Evolutionary conservation across 2,888 invertebrate genomes (phyloP).

Genomic region (Leucoma salicis): DNA sequence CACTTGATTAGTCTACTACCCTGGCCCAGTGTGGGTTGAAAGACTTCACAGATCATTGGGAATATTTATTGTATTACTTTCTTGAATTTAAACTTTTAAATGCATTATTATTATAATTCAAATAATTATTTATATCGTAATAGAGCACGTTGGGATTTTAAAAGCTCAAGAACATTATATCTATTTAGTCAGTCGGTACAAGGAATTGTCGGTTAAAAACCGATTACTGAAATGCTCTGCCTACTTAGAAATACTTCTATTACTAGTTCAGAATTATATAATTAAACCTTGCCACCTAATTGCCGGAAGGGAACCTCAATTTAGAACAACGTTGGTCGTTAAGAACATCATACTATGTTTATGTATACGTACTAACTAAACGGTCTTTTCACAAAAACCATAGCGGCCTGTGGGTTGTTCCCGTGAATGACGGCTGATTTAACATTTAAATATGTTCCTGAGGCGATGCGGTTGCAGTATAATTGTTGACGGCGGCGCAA

Average conservation of each 20-base stretch:
- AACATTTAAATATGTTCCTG: slow-evolving; percentile 60
- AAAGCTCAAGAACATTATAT: too few relatives aligned
- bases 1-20: too few relatives aligned
- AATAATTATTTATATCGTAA: too few relatives aligned
- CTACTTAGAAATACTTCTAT: slow-evolving; percentile 10
- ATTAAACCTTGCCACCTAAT: slow-evolving; percentile 23
- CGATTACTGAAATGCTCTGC: slow-evolving; percentile 7
- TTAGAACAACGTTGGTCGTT: slow-evolving; percentile 16
- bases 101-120: too few relatives aligned
- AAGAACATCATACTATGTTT: slow-evolving; percentile 18
- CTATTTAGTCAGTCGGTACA: slow-evolving; percentile 5
- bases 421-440: slow-evolving; percentile 51
- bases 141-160: too few relatives aligned
- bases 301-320: slow-evolving; percentile 31
- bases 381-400: slow-evolving; percentile 36
- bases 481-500: slow-evolving; percentile 59
- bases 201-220: slow-evolving; percentile 9
- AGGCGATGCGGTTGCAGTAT: slow-evolving; percentile 55
- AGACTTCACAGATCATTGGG: too few relatives aligned
- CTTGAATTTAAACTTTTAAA: too few relatives aligned
- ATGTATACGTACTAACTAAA: slow-evolving; percentile 19
- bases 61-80: too few relatives aligned
- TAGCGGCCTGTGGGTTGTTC: slow-evolving; percentile 44
- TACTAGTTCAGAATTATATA: slow-evolving; percentile 9
- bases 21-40: too few relatives aligned